A percentile compares a stretch with the other conserved stretches of the same genome.
Conservation (phyloP, 2,797 vertebrate genomes). For the Lithobates sylvaticus region DNA sequence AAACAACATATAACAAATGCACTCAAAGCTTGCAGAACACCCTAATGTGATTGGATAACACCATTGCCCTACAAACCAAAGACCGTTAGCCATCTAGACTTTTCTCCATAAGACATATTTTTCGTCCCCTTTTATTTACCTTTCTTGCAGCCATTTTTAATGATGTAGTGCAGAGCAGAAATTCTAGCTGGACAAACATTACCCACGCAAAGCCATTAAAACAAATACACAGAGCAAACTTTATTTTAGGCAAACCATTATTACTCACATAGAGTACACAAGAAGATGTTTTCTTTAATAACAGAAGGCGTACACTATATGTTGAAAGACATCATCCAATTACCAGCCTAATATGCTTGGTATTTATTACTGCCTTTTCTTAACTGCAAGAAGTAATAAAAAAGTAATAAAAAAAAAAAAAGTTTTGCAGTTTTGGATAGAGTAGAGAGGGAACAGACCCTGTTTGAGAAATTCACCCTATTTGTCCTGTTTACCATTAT, state of each 20-base stretch:
- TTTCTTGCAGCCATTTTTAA: neutral
- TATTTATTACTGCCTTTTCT: no score
- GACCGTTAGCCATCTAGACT: neutral
- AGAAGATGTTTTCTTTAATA: neutral
- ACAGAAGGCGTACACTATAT: neutral
- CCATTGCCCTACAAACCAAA: neutral
- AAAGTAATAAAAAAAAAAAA: no score
- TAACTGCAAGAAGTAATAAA: no score
- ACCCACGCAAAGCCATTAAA: neutral
- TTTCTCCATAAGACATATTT: no score
- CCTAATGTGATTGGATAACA: no score
- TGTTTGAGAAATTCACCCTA: no score
- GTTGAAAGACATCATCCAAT: neutral
- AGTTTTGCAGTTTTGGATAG: no score
- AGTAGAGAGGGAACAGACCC: no score
- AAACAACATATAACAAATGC: no score
- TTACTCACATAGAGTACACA: neutral
- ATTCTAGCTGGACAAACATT: neutral
- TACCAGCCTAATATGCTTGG: neutral
- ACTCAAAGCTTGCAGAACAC: no score
- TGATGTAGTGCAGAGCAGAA: no score
- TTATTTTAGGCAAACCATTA: neutral
- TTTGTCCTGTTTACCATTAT: no score
- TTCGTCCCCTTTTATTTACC: neutral
- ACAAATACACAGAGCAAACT: neutral